Percentiles rank a stretch among this genome's conserved stretches.
Evolutionary conservation across 1,140 invertebrate genomes (phyloP).

Genomic region (Drosophila kepulauana): DNA sequence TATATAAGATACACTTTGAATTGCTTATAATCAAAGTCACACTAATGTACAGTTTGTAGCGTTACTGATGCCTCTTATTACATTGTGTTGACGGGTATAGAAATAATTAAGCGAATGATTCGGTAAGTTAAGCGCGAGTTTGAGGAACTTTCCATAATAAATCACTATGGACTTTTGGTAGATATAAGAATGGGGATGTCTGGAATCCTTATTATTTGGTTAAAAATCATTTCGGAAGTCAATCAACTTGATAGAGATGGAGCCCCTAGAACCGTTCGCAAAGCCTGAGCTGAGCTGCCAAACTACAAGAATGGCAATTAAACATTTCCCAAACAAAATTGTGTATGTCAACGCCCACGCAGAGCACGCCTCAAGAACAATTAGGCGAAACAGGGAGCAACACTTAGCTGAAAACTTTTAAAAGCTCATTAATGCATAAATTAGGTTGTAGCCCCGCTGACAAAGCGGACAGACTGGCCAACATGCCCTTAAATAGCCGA

Average conservation of each 20-base stretch:
- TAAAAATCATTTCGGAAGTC: background rate
- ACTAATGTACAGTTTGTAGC: too few species aligned
- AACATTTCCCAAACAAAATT: conserved; percentile 46
- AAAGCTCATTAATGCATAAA: conserved; percentile 82
- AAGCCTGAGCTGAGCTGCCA: too few species aligned
- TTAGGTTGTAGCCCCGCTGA: conserved; percentile 32
- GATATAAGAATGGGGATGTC: too few species aligned
- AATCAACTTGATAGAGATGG: background rate
- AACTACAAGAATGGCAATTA: conserved; percentile 51
- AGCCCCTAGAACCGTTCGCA: background rate
- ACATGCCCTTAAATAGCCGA: conserved; percentile 54
- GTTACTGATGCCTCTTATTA: too few species aligned
- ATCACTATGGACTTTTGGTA: too few species aligned
- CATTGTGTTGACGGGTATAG: too few species aligned
- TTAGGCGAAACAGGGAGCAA: conserved; percentile 30
- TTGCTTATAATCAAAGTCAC: too few species aligned
- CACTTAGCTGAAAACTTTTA: conserved; percentile 69
- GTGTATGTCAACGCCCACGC: conserved; percentile 24
- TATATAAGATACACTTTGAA: too few species aligned
- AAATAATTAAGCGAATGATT: too few species aligned
- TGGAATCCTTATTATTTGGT: too few species aligned
- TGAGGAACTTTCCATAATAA: too few species aligned
- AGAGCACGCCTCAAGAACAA: conserved; percentile 35
- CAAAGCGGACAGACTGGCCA: background rate
- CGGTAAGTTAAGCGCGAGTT: too few species aligned